These are phyloP conservation scores for Naja naja DNA, from an alignment of 2,113 vertebrate species.

Conservation along the genomic window DNA sequence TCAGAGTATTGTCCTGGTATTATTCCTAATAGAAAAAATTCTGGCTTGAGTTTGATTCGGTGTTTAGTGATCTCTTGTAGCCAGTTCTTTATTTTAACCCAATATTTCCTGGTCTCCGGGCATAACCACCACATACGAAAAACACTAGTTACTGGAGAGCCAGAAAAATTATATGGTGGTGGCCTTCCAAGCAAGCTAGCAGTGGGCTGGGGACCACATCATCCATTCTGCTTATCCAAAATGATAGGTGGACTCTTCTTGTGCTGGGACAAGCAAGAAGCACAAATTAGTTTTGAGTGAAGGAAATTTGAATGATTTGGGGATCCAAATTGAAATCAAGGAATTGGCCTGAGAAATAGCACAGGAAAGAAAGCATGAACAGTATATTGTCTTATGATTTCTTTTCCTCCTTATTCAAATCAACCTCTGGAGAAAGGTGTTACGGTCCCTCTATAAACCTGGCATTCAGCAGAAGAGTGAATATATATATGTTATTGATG, in stretches of 20 bases:
- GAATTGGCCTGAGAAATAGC: slow-evolving; percentile 49
- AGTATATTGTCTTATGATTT: slow-evolving; percentile 58
- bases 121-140: too few species aligned
- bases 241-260: neutral
- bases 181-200: neutral
- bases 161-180: neutral
- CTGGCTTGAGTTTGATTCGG: too few species aligned
- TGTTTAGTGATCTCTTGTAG: too few species aligned
- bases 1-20: too few species aligned
- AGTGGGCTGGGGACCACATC: neutral
- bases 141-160: neutral
- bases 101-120: too few species aligned
- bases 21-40: too few species aligned
- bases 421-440: slow-evolving; percentile 72
- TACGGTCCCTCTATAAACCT: slow-evolving; percentile 59
- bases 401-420: slow-evolving; percentile 40
- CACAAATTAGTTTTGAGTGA: neutral
- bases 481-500: slow-evolving; percentile 70
- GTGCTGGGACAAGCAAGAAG: slow-evolving; percentile 19
- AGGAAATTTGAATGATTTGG: slow-evolving; percentile 45
- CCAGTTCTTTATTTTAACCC: too few species aligned
- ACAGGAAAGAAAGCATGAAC: slow-evolving; percentile 68
- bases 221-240: neutral
- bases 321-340: slow-evolving; percentile 33
- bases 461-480: slow-evolving; percentile 66